Conservation (phyloP, 2,888 invertebrate genomes). For the Metalampra italica region DNA sequence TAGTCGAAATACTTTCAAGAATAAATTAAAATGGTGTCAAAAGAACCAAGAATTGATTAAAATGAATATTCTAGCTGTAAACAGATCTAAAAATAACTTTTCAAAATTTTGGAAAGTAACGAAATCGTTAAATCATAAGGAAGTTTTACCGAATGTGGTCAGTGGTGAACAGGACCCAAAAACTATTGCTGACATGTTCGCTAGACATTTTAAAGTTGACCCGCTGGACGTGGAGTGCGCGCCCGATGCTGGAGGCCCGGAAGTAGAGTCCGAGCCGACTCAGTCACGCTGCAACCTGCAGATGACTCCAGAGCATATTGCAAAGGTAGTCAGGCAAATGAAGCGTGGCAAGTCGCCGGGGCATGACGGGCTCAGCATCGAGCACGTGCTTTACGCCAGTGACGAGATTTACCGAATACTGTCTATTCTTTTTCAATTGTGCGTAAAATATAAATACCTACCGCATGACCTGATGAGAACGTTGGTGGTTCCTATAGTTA, state of each 20-base stretch:
- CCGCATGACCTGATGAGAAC: slow-evolving; percentile 10
- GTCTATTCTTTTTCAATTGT: neutral
- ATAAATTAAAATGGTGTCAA: slow-evolving; percentile 10
- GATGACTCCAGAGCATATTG: slow-evolving; percentile 1
- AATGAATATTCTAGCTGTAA: slow-evolving; percentile 2
- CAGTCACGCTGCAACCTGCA: no score
- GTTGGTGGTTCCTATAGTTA: slow-evolving; percentile 10
- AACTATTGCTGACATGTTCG: slow-evolving; percentile 4
- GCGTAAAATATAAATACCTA: slow-evolving; percentile 5
- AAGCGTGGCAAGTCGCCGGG: slow-evolving; percentile 15
- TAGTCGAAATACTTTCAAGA: slow-evolving; percentile 7
- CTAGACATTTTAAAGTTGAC: slow-evolving; percentile 6
- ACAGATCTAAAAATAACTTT: neutral
- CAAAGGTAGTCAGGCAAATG: slow-evolving; percentile 2
- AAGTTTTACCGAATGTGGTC: neutral
- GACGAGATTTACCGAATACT: slow-evolving; percentile 5
- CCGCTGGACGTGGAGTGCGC: neutral
- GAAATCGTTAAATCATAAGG: neutral
- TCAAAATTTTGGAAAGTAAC: slow-evolving; percentile 6
- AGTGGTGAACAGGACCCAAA: neutral
- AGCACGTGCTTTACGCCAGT: slow-evolving; percentile 11
- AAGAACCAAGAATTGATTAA: slow-evolving; percentile 6
- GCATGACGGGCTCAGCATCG: slow-evolving; percentile 10
- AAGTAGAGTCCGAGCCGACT: neutral
- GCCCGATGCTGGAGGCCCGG: neutral